phyloP scores from a whole-genome alignment of 2,888 invertebrate species.

The Nomada fabriciana region DNA sequence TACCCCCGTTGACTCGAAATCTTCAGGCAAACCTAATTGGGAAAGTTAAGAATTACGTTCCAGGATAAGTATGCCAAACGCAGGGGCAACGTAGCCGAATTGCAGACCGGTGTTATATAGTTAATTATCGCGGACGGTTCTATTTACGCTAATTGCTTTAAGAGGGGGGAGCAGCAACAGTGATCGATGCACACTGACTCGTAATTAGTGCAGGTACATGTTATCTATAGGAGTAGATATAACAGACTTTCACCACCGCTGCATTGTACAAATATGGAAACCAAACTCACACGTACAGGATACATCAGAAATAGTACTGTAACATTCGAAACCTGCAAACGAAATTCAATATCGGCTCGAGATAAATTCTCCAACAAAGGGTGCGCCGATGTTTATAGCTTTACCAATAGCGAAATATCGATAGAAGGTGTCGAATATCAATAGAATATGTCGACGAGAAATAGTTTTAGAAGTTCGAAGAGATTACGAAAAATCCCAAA shows the following conservation, averaged over 20 bases:
- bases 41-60: conserved; percentile 39
- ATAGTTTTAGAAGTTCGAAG: too few relatives aligned
- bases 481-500: background rate
- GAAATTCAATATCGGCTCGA: background rate
- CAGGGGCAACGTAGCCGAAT: conserved; percentile 16
- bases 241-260: conserved; percentile 16
- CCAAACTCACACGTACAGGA: conserved; percentile 17
- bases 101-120: conserved; percentile 37
- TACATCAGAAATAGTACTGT: conserved; percentile 16
- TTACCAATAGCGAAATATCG: background rate
- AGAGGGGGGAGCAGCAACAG: conserved; percentile 43
- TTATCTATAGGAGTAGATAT: background rate
- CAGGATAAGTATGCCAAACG: conserved; percentile 22
- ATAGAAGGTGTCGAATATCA: background rate
- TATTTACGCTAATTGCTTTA: conserved; percentile 75
- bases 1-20: conserved; percentile 6
- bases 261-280: conserved; percentile 22
- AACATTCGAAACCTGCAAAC: background rate
- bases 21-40: conserved; percentile 12
- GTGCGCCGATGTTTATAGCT: background rate
- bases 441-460: background rate
- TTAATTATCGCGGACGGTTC: conserved; percentile 61
- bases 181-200: conserved; percentile 67
- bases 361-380: background rate
- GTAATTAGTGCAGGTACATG: conserved; percentile 46